Base-by-base conservation (phyloP, 2,888 invertebrate genomes). In the Amitus sp. region DNA sequence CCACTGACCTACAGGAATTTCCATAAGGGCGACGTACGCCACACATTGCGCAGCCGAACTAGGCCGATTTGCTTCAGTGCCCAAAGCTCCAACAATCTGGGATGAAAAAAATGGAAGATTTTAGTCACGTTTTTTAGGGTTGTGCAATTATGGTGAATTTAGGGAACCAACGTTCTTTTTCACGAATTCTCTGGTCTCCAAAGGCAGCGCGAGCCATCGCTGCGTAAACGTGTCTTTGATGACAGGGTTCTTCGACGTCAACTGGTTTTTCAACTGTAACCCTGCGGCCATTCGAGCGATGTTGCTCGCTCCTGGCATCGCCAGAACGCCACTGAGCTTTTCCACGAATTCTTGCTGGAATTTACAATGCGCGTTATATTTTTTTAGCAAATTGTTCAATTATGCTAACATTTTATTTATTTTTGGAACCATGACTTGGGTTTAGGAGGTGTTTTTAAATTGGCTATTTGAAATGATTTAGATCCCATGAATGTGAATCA, bases 11-110 rank as follows among this genome's bases (percentile, higher is more conserved):
- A 92, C 90, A 0, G 98, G 95, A 61, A 99, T 85, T 84, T 99
- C 99, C 27, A 96, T 93, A 47, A 98, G 96, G 0, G 98, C 99
- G 61, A 99, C 95, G 82, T 96, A 96, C 0, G 99, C 98, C 42
- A 99, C 97, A 85, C 99, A 99, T 83, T 99, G 99, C 1, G 99
- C 98, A 5, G 98, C 98, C 48, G 96, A 95, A 73, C 97, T 97
- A 1, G 98, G 99, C 65, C 98, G 86, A 66, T 90, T 92, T 63
- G 90, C 93, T 85, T 99, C 99, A 62, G 99, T 98, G 60, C 99
- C 98, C 72, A 99, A 87, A 9, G 98, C 93, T 71, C 89, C 88
- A 74, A 99, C 85, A 75, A 97, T 95, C 96, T 96, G 78, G 18
- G n/a, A 2, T 30, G 6, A 2, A 2, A 30, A 30, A 10, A 30